Evolutionary conservation across 2,888 invertebrate genomes (phyloP).

Genomic region (Hedychridium roseum): DNA sequence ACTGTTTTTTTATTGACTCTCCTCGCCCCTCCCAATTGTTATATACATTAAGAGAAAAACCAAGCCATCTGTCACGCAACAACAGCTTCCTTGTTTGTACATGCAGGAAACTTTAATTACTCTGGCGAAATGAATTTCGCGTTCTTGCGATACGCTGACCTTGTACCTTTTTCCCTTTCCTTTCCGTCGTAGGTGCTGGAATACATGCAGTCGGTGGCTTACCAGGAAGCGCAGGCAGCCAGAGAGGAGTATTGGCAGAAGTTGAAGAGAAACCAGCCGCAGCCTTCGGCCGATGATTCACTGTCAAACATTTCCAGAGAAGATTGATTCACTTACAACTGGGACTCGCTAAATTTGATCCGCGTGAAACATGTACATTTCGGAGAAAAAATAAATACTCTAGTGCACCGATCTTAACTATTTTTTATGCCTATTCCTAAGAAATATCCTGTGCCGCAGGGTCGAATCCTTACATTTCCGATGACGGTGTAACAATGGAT

Average conservation of each 20-base stretch:
- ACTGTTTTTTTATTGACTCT: too few relatives aligned
- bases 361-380: too few relatives aligned
- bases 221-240: conserved; percentile 34
- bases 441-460: too few relatives aligned
- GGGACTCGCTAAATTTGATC: too few relatives aligned
- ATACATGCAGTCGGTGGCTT: conserved; percentile 40
- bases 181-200: conserved; percentile 35
- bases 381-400: too few relatives aligned
- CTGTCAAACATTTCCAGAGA: too few relatives aligned
- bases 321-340: too few relatives aligned
- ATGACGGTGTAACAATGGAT: too few relatives aligned
- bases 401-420: too few relatives aligned
- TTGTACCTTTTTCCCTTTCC: conserved; percentile 29
- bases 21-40: neutral
- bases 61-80: conserved; percentile 35
- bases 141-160: conserved; percentile 28
- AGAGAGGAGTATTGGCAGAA: conserved; percentile 31
- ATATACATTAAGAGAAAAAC: conserved; percentile 13
- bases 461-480: too few relatives aligned
- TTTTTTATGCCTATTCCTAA: too few relatives aligned
- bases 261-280: conserved; percentile 27
- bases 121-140: conserved; percentile 31
- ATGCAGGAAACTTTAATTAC: conserved; percentile 40
- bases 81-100: conserved; percentile 22
- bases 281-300: conserved; percentile 3